Evolutionary conservation across 2,797 vertebrate species (phyloP).

Genomic region (Vespertilio murinus): DNA sequence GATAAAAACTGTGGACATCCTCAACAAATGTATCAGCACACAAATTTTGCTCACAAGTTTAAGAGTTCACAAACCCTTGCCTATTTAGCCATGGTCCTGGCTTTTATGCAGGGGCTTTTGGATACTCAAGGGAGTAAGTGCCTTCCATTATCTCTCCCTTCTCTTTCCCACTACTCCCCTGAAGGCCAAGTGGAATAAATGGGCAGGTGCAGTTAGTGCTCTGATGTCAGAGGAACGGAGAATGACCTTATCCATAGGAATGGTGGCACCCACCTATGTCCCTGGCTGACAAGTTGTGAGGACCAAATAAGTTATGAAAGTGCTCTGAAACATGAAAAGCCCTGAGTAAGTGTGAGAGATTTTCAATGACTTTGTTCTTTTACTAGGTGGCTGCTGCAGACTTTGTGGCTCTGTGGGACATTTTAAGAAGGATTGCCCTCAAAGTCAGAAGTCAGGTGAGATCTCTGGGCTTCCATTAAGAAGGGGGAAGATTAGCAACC

Average conservation of each 20-base stretch:
- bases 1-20: not conserved
- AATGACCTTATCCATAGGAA: not conserved
- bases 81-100: not conserved
- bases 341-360: not conserved
- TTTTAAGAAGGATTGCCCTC: slow-evolving; percentile 94
- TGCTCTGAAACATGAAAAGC: not conserved
- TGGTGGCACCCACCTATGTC: not conserved
- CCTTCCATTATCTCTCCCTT: not conserved
- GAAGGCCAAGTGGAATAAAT: not conserved
- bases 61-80: not conserved
- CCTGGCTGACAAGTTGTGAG: not conserved
- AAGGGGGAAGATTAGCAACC: not conserved
- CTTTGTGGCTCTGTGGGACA: slow-evolving; percentile 97
- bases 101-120: not conserved
- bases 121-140: not conserved
- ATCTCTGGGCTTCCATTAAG: not conserved
- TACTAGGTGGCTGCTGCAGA: slow-evolving; percentile 91
- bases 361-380: slow-evolving; percentile 42
- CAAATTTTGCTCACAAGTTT: not conserved
- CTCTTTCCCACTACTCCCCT: not conserved
- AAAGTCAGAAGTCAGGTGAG: slow-evolving; percentile 91
- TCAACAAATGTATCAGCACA: not conserved
- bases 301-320: not conserved
- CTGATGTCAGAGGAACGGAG: not conserved
- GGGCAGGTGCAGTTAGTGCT: not conserved